A percentile compares a stretch with the other conserved stretches of the same genome.
Evolutionary conservation across 2,797 vertebrate genomes (phyloP).

Genomic region (Acrossocheilus fasciatus): DNA sequence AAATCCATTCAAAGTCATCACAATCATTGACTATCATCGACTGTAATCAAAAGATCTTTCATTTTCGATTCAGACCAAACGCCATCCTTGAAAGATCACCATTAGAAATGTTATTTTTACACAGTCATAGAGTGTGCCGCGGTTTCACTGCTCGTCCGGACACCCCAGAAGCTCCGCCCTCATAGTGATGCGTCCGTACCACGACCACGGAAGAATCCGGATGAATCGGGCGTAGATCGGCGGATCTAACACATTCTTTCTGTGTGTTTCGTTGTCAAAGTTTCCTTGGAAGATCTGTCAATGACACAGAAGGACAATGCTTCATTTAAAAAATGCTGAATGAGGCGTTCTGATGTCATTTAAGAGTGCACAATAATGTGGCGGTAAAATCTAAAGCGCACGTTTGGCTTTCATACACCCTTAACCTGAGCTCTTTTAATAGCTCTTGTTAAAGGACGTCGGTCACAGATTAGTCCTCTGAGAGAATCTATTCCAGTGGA

Average conservation of each 20-base stretch:
- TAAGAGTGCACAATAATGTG: neutral
- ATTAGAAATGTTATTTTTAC: conserved; percentile 23
- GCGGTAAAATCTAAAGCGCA: neutral
- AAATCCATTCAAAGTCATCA: conserved; percentile 29
- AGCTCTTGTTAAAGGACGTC: conserved; percentile 20
- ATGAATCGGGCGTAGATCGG: conserved; percentile 81
- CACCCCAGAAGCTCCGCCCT: conserved; percentile 86
- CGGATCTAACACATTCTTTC: conserved; percentile 86
- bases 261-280: conserved; percentile 88
- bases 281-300: conserved; percentile 88
- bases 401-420: neutral
- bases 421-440: conserved; percentile 24
- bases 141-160: conserved; percentile 78
- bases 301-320: conserved; percentile 12
- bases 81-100: conserved; percentile 16
- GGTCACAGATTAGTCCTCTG: conserved; percentile 22
- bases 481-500: conserved; percentile 31
- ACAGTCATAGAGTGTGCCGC: conserved; percentile 2
- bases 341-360: neutral
- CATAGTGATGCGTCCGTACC: conserved; percentile 88
- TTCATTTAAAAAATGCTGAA: neutral
- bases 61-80: neutral
- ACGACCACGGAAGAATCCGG: conserved; percentile 88
- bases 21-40: conserved; percentile 1
- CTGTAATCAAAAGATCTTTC: neutral